Conservation (phyloP, 1,140 invertebrate species). For the Scaptomyza graminum region DNA sequence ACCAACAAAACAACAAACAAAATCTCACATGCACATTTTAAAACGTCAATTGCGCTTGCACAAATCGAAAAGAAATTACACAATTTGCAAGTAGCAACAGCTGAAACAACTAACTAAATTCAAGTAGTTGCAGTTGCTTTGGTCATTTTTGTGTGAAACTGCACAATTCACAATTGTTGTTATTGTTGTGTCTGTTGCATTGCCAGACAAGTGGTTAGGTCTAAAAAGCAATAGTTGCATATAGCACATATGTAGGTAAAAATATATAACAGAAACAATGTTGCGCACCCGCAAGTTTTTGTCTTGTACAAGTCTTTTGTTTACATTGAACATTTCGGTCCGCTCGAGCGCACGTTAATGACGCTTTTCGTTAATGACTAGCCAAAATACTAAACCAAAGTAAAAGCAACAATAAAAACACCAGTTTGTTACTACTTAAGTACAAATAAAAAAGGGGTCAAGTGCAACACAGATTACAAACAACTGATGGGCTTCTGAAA, state of each 20-base stretch:
- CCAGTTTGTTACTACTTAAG: conserved; percentile 13
- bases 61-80: conserved; percentile 26
- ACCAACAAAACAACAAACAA: conserved; percentile 10
- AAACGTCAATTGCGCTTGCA: conserved; percentile 16
- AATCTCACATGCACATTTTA: not conserved
- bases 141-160: conserved; percentile 57
- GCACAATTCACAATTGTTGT: conserved; percentile 52
- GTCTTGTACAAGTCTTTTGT: conserved; percentile 70
- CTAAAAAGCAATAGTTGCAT: conserved; percentile 21
- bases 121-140: conserved; percentile 37
- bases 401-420: conserved; percentile 22
- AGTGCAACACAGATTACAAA: conserved; percentile 65
- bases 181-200: conserved; percentile 45
- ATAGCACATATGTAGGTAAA: conserved; percentile 9
- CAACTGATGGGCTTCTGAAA: conserved; percentile 25
- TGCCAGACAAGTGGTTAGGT: conserved; percentile 19
- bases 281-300: conserved; percentile 60
- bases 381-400: conserved; percentile 12
- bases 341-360: conserved; percentile 41
- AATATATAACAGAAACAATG: not conserved
- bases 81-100: conserved; percentile 27
- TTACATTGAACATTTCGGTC: conserved; percentile 37
- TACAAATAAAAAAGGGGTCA: conserved; percentile 60
- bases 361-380: conserved; percentile 30
- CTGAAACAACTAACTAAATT: conserved; percentile 48